phyloP scores from a whole-genome alignment of 1,140 invertebrate genomes.

The Apis cerana region DNA sequence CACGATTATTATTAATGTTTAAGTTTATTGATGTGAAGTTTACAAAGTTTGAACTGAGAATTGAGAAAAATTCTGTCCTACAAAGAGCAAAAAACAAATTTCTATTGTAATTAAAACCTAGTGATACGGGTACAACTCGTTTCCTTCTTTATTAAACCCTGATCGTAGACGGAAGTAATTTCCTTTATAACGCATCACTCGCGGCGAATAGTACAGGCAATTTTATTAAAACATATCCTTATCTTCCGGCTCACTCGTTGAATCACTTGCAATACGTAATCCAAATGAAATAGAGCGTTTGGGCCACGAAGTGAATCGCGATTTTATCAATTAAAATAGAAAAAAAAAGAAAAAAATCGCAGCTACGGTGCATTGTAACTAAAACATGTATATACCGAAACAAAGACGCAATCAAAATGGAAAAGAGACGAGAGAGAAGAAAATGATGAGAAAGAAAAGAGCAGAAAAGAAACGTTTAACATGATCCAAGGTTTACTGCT shows the following conservation, averaged over 20 bases:
- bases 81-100: background rate
- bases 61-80: no score
- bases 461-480: constrained; percentile 67
- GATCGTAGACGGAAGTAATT: background rate
- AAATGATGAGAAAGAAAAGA: constrained; percentile 17
- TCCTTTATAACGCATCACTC: background rate
- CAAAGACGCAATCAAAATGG: constrained; percentile 44
- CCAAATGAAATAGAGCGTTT: constrained; percentile 41
- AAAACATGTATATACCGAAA: constrained; percentile 55
- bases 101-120: background rate
- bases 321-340: constrained; percentile 60
- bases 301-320: constrained; percentile 20
- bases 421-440: background rate
- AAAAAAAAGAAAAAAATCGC: background rate
- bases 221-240: constrained; percentile 40
- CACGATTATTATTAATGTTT: no score
- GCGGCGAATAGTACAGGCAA: background rate
- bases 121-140: background rate
- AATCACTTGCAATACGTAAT: constrained; percentile 1
- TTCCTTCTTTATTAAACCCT: background rate
- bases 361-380: background rate
- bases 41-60: background rate
- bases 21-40: background rate
- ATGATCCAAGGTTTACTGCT: constrained; percentile 69
- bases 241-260: constrained; percentile 9